Percentiles rank a stretch among this genome's conserved stretches.
phyloP scores from a whole-genome alignment of 2,888 invertebrate genomes.

The Hololepta plana region DNA sequence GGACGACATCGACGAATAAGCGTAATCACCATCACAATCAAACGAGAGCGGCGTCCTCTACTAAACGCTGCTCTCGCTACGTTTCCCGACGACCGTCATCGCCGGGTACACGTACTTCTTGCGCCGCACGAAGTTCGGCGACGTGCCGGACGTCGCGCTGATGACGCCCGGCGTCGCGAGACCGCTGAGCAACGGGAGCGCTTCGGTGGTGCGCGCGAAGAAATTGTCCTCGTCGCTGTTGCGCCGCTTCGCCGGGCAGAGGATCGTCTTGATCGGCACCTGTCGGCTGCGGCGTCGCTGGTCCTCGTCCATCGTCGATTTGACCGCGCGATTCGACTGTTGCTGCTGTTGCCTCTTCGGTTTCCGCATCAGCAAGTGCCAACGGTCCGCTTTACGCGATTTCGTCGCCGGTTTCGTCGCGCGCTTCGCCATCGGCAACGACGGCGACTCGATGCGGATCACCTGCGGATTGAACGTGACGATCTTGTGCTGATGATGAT shows the following conservation, averaged over 20 bases:
- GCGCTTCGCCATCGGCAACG: constrained; percentile 7
- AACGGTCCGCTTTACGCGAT: constrained; percentile 10
- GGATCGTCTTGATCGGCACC: constrained; percentile 16
- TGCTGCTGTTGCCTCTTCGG: constrained; percentile 8
- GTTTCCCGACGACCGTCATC: constrained; percentile 25
- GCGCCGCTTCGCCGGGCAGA: constrained; percentile 13
- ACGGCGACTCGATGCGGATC: constrained; percentile 15
- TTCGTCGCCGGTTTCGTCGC: constrained; percentile 12
- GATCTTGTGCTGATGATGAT: too few species aligned
- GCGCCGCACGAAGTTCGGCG: constrained; percentile 38
- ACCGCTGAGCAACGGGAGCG: constrained; percentile 36
- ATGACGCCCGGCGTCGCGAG: constrained; percentile 19
- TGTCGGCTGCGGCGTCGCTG: constrained; percentile 3
- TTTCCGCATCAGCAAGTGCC: constrained; percentile 14
- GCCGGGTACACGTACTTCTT: constrained; percentile 45
- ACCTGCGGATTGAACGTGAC: constrained; percentile 28
- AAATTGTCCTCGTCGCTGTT: constrained; percentile 20
- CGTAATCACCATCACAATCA: too few species aligned
- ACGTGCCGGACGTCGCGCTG: constrained; percentile 16
- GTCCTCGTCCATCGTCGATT: constrained; percentile 10
- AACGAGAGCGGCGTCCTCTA: too few species aligned
- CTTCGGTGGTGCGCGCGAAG: constrained; percentile 31
- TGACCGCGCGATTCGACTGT: too few species aligned
- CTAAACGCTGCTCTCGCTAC: constrained; percentile 36
- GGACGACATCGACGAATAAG: too few species aligned